Base-by-base conservation (phyloP, 2,113 vertebrate genomes). In the Plestiodon gilberti region DNA sequence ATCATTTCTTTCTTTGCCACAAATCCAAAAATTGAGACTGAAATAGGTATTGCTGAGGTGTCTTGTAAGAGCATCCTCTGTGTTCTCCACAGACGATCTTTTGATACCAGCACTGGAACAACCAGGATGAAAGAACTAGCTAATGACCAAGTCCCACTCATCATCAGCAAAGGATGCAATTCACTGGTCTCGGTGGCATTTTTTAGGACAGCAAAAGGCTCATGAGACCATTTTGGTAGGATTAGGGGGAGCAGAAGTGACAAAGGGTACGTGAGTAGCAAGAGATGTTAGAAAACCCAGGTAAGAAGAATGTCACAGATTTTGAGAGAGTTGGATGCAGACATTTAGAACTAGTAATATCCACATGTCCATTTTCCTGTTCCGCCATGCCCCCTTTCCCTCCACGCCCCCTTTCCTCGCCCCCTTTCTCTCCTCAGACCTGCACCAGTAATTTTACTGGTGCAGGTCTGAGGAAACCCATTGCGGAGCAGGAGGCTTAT, bases 1-100 rank as follows among this genome's bases (percentile, higher is more conserved):
- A 28, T 35, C 0, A 81, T 84, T 84, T 73, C 76, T 59, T 64
- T 86, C 67, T 52, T 30, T 61, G 25, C 18, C 35, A 8, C 67
- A 35, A 73, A 88, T 73, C 33, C 80, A 28, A 88, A 83, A 61
- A 48, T 8, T 78, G 48, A 25, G 76, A 89, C 61, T 11, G 30
- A 15, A 57, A 43, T 1, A 81, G 69, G 2, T 82, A 59, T 48
- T 82, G 52, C 30, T 7, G 13, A 65, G 55, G 75, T 17, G 18
- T 33, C 7, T 79, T 65, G 71, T 57, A 28, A 69, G 62, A 86
- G 57, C 48, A 67, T 38, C 61, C 23, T 77, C 23, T 78, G 25
- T 78, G 30, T 64, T 0, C 0, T 18, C 28, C 81, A 38, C 38
- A 78, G 28, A 62, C 17, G 6, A 84, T 25, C 14, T 86, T 81